phyloP scores from a whole-genome alignment of 2,888 invertebrate genomes.

The Ichneumon xanthorius region DNA sequence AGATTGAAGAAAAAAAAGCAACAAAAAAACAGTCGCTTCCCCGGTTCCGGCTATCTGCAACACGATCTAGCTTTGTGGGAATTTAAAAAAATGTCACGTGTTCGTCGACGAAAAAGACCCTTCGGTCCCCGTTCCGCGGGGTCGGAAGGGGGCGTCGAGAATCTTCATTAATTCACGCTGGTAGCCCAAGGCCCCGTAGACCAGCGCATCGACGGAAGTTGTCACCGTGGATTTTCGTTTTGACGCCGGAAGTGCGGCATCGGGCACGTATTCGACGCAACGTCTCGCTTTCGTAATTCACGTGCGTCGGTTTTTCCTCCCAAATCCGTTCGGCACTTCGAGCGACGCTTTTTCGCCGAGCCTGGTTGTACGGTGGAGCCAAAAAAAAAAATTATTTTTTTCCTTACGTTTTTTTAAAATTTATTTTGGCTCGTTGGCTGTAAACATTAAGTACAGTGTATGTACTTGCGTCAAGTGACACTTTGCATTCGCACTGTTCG shows the following conservation, averaged over 20 bases:
- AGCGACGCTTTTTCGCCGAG: background rate
- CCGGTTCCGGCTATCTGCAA: conserved; percentile 49
- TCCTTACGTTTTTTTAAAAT: background rate
- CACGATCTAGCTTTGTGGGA: conserved; percentile 51
- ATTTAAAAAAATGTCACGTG: conserved; percentile 59
- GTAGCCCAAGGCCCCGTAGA: conserved; percentile 30
- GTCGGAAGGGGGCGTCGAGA: conserved; percentile 19
- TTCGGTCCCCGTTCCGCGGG: background rate
- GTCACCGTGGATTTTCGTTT: conserved; percentile 48
- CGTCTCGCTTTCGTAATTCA: conserved; percentile 50
- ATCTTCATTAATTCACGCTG: conserved; percentile 58
- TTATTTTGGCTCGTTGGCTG: background rate
- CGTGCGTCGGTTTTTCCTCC: background rate
- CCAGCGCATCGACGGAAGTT: conserved; percentile 49
- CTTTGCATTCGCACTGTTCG: conserved; percentile 25
- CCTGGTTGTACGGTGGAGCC: background rate
- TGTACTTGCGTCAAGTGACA: background rate
- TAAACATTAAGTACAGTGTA: background rate
- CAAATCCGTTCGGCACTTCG: background rate
- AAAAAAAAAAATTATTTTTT: background rate
- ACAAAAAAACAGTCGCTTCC: conserved; percentile 28
- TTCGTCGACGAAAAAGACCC: conserved; percentile 37
- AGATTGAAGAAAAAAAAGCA: conserved; percentile 22
- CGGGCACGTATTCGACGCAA: conserved; percentile 37
- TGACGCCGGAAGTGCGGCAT: conserved; percentile 57